Conservation (phyloP, 2,113 vertebrate genomes). For the Lycaon pictus region DNA sequence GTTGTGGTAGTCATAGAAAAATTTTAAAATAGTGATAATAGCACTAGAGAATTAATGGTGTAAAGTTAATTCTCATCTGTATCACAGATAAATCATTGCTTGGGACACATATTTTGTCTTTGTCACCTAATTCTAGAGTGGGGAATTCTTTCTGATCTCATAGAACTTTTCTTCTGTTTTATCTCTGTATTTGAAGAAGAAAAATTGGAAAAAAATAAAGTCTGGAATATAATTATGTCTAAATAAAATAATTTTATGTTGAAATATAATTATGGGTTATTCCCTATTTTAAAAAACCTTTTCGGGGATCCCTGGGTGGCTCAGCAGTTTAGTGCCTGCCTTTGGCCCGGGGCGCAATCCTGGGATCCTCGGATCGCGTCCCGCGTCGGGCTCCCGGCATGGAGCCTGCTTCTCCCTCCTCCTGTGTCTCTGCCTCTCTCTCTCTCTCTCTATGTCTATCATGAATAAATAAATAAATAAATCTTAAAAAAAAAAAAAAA, state of each 20-base stretch:
- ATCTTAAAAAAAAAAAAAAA: no score
- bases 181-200: background rate
- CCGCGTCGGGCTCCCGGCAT: no score
- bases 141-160: background rate
- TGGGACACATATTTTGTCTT: background rate
- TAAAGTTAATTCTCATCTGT: background rate
- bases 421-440: no score
- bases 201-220: background rate
- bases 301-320: no score
- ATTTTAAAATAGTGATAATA: background rate
- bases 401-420: no score
- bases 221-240: background rate
- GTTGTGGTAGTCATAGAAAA: background rate
- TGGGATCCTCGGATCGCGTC: no score
- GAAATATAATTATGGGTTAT: background rate
- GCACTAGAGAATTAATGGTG: background rate
- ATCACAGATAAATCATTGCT: background rate
- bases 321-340: no score
- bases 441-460: no score
- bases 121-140: conserved; percentile 3
- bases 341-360: no score
- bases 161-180: background rate
- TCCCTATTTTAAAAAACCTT: background rate
- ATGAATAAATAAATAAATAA: background rate
- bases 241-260: background rate